Evolutionary conservation across 2,888 invertebrate genomes (phyloP), one percentile per base, ranked within the genome.

Genomic region (Drosophila prolongata): DNA sequence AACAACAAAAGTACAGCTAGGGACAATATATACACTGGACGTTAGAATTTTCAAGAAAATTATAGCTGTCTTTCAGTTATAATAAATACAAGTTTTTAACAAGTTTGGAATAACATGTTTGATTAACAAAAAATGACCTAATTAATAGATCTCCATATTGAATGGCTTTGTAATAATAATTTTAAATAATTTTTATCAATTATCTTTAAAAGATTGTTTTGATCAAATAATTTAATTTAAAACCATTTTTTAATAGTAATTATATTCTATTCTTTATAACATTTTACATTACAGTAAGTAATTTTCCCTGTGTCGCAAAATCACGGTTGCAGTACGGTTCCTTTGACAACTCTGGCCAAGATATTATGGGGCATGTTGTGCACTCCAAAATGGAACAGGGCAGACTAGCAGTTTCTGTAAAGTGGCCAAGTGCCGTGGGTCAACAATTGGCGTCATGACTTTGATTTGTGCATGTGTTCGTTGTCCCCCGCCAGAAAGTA

Each of bases 361-460:
- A 67, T 68, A 70, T 70, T 56, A 42, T 19, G n/a, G 42, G 64
- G 43, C 53, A 24, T 47, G 53, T 62, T 46, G 13, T 34, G 49
- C 62, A 30, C 30, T 44, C 34, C 24, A 52, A 49, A 14, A 44
- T 11, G 38, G 9, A 30, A n/a, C 13, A 11, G 44, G 40, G 24
- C 62, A 40, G 73, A 64, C 73, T 71, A 49, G 60, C 67, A 80
- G 69, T 75, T 78, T 65, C 65, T 83, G 66, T 70, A 50, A 64
- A 79, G 78, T 85, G 78, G 70, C 71, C 52, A 69, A 78, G 78
- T 87, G 75, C 50, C 73, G 59, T 78, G 84, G 83, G 83, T 84
- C 81, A 84, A 75, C 76, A 76, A 84, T 79, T 87, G 72, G 70
- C 72, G 49, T 76, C 73, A 66, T 83, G 87, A 75, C 78, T 81